These are phyloP conservation scores for Anguilla pacifica DNA, from an alignment of 2,797 vertebrate species.

Conservation along the genomic window DNA sequence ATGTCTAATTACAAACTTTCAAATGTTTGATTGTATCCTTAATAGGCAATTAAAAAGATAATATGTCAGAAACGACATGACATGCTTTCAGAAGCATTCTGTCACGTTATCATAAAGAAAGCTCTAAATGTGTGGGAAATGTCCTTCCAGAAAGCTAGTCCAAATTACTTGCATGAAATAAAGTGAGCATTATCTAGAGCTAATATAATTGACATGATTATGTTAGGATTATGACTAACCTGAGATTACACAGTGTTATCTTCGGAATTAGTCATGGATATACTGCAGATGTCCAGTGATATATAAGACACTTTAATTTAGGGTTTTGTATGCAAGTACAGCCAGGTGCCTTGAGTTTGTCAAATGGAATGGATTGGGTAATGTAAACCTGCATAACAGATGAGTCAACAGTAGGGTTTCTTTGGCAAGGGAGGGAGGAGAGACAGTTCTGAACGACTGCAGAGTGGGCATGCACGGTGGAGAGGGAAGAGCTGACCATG, in stretches of 20 bases:
- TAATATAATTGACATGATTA: not conserved
- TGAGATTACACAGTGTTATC: not conserved
- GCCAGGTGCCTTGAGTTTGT: not conserved
- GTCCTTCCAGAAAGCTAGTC: not conserved
- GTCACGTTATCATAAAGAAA: not conserved
- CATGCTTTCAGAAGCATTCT: not conserved
- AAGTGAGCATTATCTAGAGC: not conserved
- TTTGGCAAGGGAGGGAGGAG: not conserved
- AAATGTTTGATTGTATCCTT: not conserved
- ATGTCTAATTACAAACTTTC: slow-evolving; percentile 8
- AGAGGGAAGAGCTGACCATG: not conserved
- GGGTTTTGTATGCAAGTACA: not conserved
- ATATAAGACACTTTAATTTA: not conserved
- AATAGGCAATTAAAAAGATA: not conserved
- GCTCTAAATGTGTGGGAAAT: not conserved
- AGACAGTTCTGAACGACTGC: not conserved
- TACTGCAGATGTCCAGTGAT: not conserved
- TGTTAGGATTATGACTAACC: not conserved
- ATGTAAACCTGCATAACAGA: not conserved
- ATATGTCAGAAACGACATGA: not conserved
- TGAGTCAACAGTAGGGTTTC: not conserved
- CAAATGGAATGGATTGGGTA: not conserved
- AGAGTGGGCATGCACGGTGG: not conserved
- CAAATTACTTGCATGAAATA: not conserved
- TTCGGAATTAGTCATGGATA: not conserved